phyloP scores from a whole-genome alignment of 2,888 invertebrate genomes.

The Graphium colonna region DNA sequence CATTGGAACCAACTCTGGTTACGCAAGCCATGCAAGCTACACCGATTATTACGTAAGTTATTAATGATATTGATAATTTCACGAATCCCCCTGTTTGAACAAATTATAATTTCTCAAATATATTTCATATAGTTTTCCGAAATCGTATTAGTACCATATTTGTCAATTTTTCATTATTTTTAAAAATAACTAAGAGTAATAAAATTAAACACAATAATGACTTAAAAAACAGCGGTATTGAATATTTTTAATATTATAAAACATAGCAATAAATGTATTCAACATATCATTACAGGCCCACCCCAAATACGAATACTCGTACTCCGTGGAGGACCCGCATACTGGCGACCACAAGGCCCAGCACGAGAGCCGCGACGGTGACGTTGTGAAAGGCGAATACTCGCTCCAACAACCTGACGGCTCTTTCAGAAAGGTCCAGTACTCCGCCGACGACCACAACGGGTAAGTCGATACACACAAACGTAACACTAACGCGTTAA shows the following conservation, averaged over 20 bases:
- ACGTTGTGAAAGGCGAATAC: conserved; percentile 83
- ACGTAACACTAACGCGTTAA: background rate
- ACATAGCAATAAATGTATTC: no score
- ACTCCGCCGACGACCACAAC: conserved; percentile 79
- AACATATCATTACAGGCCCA: conserved; percentile 62
- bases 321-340: conserved; percentile 80
- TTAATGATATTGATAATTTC: background rate
- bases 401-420: conserved; percentile 81
- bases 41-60: conserved; percentile 41
- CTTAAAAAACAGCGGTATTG: no score
- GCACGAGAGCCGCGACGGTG: conserved; percentile 80
- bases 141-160: no score
- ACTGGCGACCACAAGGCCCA: conserved; percentile 83
- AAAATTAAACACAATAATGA: no score
- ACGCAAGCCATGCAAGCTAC: conserved; percentile 29
- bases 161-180: no score
- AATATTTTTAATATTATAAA: no score
- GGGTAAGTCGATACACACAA: conserved; percentile 54
- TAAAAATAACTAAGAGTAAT: no score
- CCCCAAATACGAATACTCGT: conserved; percentile 81
- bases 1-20: conserved; percentile 28
- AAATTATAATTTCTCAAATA: no score
- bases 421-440: conserved; percentile 80
- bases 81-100: no score
- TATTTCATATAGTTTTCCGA: no score